These are phyloP conservation scores for Myrmecobius fasciatus DNA, from an alignment of 2,113 vertebrate genomes.

Conservation along the genomic window DNA sequence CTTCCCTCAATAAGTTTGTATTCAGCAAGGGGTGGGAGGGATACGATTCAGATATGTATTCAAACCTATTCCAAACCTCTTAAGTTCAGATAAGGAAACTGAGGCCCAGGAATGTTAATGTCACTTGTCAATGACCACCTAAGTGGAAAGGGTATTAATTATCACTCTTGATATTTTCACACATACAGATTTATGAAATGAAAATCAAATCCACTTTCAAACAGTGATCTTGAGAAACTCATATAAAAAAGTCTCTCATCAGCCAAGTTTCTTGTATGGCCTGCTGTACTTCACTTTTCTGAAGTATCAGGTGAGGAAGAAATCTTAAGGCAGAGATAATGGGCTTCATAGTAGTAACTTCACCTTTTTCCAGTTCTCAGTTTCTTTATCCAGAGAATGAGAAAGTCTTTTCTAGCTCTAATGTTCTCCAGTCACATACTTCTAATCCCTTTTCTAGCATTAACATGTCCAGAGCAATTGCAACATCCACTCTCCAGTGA, in stretches of 20 bases:
- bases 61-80: neutral
- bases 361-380: neutral
- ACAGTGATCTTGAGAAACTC: neutral
- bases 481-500: neutral
- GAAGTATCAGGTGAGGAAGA: neutral
- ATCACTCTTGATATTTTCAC: neutral
- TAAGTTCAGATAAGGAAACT: neutral
- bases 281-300: accelerated
- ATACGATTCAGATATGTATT: neutral
- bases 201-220: neutral
- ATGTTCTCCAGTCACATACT: neutral
- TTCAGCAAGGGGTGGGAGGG: neutral
- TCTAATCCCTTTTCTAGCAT: neutral
- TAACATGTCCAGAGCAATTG: neutral
- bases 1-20: neutral
- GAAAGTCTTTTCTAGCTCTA: neutral
- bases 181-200: neutral
- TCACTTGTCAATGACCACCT: neutral
- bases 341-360: neutral
- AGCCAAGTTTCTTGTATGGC: neutral
- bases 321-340: neutral
- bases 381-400: conserved; percentile 17
- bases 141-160: neutral
- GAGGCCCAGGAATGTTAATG: neutral
- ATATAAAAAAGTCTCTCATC: neutral